Percentiles rank a stretch among this genome's conserved stretches.
These are phyloP conservation scores for Lithosia quadra DNA, from an alignment of 2,888 invertebrate genomes.

Conservation along the genomic window DNA sequence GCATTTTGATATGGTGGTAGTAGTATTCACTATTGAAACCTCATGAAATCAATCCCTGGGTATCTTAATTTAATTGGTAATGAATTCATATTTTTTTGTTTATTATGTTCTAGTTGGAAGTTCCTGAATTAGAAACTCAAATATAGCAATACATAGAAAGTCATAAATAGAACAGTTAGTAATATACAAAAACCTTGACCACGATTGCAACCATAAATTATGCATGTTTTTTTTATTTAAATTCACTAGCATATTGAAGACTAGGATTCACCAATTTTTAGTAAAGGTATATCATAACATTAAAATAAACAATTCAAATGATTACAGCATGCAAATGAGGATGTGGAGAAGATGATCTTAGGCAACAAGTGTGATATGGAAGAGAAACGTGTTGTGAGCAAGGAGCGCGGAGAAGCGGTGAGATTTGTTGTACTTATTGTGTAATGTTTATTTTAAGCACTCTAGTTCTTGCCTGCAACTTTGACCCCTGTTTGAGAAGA, in stretches of 20 bases:
- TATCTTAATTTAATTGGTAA: not conserved
- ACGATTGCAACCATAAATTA: not conserved
- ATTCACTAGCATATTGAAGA: no score
- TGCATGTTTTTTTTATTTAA: not conserved
- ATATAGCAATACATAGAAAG: not conserved
- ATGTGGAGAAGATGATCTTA: slow-evolving; percentile 99
- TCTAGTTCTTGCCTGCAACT: not conserved
- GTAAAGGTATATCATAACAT: not conserved
- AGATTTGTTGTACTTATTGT: slow-evolving; percentile 64
- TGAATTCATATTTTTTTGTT: not conserved
- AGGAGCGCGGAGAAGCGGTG: slow-evolving; percentile 97
- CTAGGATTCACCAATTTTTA: no score
- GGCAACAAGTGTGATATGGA: slow-evolving; percentile 99
- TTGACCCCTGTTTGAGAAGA: slow-evolving; percentile 8
- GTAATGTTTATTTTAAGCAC: slow-evolving; percentile 6
- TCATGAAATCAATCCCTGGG: not conserved
- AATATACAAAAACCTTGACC: not conserved
- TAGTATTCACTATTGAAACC: not conserved
- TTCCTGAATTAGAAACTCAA: not conserved
- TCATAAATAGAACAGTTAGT: not conserved
- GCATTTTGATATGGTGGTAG: not conserved
- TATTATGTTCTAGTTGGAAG: not conserved
- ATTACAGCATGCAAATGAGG: slow-evolving; percentile 97
- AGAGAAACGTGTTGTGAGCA: slow-evolving; percentile 96
- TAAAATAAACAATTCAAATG: slow-evolving; percentile 10